Conservation (phyloP, 53 echinoderm and acorn worm genomes). For the Antedon mediterranea region DNA sequence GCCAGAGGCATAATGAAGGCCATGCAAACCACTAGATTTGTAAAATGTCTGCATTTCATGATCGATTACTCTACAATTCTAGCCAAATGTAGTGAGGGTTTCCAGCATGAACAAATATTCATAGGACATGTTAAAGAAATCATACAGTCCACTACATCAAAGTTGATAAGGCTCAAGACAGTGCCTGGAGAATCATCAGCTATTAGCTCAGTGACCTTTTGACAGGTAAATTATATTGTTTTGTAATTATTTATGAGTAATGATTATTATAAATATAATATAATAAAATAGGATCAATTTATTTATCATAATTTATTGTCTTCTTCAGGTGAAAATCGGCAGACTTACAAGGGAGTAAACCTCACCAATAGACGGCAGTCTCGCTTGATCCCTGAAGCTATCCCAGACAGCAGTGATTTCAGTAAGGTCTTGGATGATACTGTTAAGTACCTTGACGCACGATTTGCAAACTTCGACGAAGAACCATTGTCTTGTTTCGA, state of each 20-base stretch:
- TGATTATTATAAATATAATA: too few relatives aligned
- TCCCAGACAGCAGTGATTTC: neutral
- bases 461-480: neutral
- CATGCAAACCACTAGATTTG: neutral
- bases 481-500: neutral
- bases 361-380: neutral
- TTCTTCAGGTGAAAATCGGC: neutral
- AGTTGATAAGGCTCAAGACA: neutral
- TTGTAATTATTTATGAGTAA: too few relatives aligned
- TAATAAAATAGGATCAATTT: too few relatives aligned
- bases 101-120: neutral
- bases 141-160: neutral
- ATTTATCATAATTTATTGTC: too few relatives aligned
- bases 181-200: neutral
- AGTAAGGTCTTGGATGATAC: neutral
- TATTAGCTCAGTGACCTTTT: neutral
- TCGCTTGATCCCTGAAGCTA: neutral
- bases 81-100: neutral
- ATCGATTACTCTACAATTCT: neutral
- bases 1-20: neutral
- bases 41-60: neutral
- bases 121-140: neutral
- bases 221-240: neutral
- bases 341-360: neutral
- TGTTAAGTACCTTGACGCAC: neutral